Base-by-base conservation (phyloP, 2,797 vertebrate species). In the Cossypha polioptera region DNA sequence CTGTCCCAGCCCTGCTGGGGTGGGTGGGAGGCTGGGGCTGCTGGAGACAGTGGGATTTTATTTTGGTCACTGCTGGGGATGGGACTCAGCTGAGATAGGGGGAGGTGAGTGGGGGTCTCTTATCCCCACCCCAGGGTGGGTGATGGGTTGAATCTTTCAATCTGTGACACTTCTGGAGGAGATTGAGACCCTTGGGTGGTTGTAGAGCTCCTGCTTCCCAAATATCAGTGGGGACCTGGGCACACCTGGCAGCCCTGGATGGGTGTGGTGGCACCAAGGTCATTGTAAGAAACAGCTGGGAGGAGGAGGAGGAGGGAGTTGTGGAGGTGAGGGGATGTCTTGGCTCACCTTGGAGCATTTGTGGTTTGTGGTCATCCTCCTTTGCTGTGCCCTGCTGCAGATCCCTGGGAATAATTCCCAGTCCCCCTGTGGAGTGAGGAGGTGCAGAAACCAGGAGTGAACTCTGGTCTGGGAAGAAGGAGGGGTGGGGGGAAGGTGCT, bases 241-340 rank as follows among this genome's bases (percentile, higher is more conserved):
- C 78, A 26, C 33, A 17, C 31, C 9, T 8, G 61, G 36, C 42
- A 61, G 66, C 68, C 28, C 58, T 29, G 58, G 18, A 1, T 2
- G 0, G 1, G 24, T 14, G 18, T 2, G 3, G 51, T 0, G 65
- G 24, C 33, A 38, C 55, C 31, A 9, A 36, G 53, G 57, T 26
- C 18, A 4, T 7, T 20, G 48, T 17, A 6, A 38, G 50, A 28
- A 69, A n/a, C 29, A 50, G 0, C 21, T 22, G 17, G 11, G 42
- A 25, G 29, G 67, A 63, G 28, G 67, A 54, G 19, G 4, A 73
- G 31, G 25, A 55, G 65, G 38, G 38, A 21, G 42, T 5, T 25
- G 26, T 12, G 54, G 54, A 76, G 54, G n/a, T 19, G 13, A 18
- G 20, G 76, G 16, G 9, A 8, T 59, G 45, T 5, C 59, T 45